These are phyloP conservation scores for Corydoras maculifer DNA, from an alignment of 2,113 vertebrate species.

Conservation along the genomic window DNA sequence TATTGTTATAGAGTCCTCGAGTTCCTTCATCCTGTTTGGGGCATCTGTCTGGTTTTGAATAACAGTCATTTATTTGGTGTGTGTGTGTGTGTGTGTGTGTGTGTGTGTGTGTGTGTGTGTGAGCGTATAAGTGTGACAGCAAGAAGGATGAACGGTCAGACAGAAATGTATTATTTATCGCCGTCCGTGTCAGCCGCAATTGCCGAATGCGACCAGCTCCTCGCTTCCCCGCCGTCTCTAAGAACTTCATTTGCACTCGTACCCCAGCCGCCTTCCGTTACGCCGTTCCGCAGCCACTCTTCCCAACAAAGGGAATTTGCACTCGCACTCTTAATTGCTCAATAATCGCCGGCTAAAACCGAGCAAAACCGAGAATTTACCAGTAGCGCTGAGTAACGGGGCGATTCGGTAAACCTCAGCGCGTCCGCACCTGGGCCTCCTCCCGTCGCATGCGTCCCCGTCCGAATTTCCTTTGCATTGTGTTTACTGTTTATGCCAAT, in stretches of 20 bases:
- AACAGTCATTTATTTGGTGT: conserved; percentile 46
- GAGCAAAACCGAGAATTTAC: too few relatives aligned
- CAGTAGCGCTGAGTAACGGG: too few relatives aligned
- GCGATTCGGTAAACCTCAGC: too few relatives aligned
- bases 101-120: conserved; percentile 9
- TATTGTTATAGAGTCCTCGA: background rate
- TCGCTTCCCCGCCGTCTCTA: conserved; percentile 44
- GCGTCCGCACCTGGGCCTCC: conserved; percentile 49
- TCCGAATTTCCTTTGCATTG: conserved; percentile 79
- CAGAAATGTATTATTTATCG: conserved; percentile 47
- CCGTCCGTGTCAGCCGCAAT: conserved; percentile 33
- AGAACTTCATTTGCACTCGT: background rate
- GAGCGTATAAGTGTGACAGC: conserved; percentile 31
- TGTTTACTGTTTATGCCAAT: conserved; percentile 94
- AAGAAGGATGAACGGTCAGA: conserved; percentile 46
- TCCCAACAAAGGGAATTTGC: too few relatives aligned
- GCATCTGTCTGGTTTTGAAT: conserved; percentile 41
- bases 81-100: conserved; percentile 6
- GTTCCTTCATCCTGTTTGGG: conserved; percentile 14
- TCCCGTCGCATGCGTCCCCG: conserved; percentile 54
- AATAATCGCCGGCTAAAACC: too few relatives aligned
- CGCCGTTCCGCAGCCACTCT: too few relatives aligned
- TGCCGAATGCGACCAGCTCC: conserved; percentile 24
- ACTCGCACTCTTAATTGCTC: too few relatives aligned
- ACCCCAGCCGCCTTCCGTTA: conserved; percentile 26